Percentiles rank a stretch among this genome's conserved stretches.
phyloP scores from a whole-genome alignment of 2,113 vertebrate genomes.

The Tenebrosternarchus preto region DNA sequence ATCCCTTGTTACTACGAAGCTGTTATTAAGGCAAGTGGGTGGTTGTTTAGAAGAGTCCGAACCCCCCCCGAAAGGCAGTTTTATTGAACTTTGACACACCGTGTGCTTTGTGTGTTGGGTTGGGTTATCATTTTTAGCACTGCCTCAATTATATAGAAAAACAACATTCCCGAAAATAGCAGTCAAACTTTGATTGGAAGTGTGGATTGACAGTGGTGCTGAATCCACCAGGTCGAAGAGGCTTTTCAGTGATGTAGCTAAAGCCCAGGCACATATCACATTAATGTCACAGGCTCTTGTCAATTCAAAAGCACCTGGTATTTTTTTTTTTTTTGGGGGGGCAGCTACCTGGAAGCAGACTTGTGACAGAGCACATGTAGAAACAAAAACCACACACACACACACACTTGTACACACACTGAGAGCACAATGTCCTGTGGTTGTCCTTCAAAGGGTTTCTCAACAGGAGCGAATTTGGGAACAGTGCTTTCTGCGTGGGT shows the following conservation, averaged over 20 bases:
- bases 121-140: no score
- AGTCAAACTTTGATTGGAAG: no score
- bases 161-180: no score
- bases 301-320: neutral
- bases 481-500: conserved; percentile 17
- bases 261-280: no score
- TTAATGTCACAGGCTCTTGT: neutral
- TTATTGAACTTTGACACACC: neutral
- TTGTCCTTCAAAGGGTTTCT: neutral
- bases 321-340: no score
- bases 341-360: neutral
- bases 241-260: no score
- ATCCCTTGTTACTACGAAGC: neutral
- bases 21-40: neutral
- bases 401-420: neutral
- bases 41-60: neutral
- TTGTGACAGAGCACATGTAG: neutral
- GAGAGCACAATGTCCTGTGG: neutral
- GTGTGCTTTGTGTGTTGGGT: no score
- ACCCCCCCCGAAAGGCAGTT: no score
- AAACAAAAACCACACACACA: conserved; percentile 2
- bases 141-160: no score
- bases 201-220: no score
- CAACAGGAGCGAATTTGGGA: conserved; percentile 20
- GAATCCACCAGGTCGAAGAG: no score